Conservation (phyloP, 2,113 vertebrate genomes). For the Platycercus adscitus region DNA sequence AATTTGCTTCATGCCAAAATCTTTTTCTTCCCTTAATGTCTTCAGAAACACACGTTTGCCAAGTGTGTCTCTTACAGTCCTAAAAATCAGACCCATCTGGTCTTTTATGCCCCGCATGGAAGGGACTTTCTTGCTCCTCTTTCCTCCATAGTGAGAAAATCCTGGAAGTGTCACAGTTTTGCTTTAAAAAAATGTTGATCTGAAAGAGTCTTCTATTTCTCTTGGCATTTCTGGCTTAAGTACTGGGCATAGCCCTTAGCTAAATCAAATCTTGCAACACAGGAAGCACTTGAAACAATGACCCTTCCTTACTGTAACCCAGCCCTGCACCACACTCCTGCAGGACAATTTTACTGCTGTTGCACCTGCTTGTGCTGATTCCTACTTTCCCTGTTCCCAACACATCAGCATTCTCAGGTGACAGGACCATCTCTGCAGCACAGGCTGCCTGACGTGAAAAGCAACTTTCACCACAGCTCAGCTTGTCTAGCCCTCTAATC, state of each 20-base stretch:
- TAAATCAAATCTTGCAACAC: neutral
- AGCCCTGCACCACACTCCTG: neutral
- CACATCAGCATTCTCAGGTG: neutral
- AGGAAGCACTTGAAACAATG: neutral
- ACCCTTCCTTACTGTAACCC: no score
- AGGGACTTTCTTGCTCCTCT: neutral
- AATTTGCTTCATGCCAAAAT: neutral
- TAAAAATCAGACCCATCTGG: neutral
- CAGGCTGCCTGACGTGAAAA: neutral
- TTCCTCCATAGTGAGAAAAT: accelerated
- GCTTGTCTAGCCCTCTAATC: accelerated
- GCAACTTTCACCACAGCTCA: neutral
- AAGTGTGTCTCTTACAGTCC: neutral
- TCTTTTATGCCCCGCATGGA: accelerated
- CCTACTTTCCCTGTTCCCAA: no score
- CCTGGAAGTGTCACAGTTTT: neutral
- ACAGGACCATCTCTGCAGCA: neutral
- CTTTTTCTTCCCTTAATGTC: neutral
- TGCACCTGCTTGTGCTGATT: neutral
- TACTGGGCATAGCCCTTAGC: accelerated
- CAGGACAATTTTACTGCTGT: neutral
- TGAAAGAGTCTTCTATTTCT: neutral
- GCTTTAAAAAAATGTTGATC: neutral
- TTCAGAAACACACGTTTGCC: neutral
- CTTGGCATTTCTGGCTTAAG: neutral